Evolutionary conservation across 2,797 vertebrate genomes (phyloP), one percentile per base, ranked within the genome.

Genomic region (Sebastes glaucus): DNA sequence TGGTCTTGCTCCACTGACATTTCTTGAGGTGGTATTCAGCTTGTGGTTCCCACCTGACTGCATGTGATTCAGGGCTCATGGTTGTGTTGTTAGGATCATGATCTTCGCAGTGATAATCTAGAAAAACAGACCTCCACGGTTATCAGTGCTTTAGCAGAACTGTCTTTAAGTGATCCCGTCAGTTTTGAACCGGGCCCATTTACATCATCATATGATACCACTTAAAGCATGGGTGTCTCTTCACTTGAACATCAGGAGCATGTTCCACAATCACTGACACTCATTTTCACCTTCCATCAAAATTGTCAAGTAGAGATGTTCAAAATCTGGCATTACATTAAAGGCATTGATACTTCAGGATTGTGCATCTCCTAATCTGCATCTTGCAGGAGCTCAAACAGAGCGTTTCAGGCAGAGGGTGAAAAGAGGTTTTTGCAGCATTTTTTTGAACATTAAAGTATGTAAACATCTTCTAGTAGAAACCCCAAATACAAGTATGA

Each of bases 11-110:
- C 78, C 84, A 89, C 90, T 87, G 87, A 86, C 92, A 92, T 92
- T 80, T 86, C 71, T 83, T 46, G 71, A 56, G 90, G 81, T 83
- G 57, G 62, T 87, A 65, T 82, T 88, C 57, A 81, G 83, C 92
- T 88, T 90, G 71, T 85, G 77, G 75, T 87, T 83, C 62, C 75
- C 84, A 71, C 76, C 77, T 78, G 89, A 93, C 84, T 95, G 94
- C 94, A 95, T 94, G 94, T 66, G 72, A 85, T 88, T 88, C 83
- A 89, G 90, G 86, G 60, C 74, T 89, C 91, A 86, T 92, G 78
- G 75, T 77, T 81, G 82, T 94, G 75, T 90, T 73, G 70, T 55
- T 33, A 65, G 75, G 63, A 61, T 86, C 77, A 67, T 74, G 52
- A 74, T 75, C 57, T 35, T 56, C 16, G 72, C 61, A 55, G 65